Evolutionary conservation across 2,888 invertebrate genomes (phyloP).

Genomic region (Deroplatys truncata): DNA sequence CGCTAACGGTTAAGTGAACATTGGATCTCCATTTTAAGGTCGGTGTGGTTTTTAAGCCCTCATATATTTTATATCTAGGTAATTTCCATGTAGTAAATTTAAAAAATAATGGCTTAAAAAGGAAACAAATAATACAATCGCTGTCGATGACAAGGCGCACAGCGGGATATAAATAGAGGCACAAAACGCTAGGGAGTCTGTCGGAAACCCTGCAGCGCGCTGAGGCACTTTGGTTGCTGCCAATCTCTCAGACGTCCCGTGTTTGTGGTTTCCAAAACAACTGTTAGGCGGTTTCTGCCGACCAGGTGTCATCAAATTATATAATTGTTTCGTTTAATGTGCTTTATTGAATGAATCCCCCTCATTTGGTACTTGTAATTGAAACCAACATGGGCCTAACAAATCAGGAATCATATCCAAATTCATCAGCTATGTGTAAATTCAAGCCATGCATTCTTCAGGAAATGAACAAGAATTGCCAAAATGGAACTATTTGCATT

Average conservation of each 20-base stretch:
- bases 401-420: neutral
- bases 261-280: neutral
- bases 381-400: neutral
- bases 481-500: too few relatives aligned
- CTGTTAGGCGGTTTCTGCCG: neutral
- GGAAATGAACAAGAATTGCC: too few relatives aligned
- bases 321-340: neutral
- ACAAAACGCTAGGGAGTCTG: neutral
- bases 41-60: neutral
- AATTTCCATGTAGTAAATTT: neutral
- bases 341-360: neutral
- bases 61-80: neutral
- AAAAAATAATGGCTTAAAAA: neutral
- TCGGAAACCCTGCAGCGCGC: neutral
- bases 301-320: neutral
- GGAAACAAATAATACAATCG: neutral
- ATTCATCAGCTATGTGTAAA: neutral
- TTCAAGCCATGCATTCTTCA: too few relatives aligned
- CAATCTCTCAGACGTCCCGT: neutral
- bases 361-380: neutral
- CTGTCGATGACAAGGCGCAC: neutral
- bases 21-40: neutral
- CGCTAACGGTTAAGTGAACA: too few relatives aligned
- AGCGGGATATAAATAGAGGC: conserved; percentile 10
- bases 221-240: neutral